Base-by-base conservation (phyloP, 2,797 vertebrate genomes). In the Xerus rutilus region DNA sequence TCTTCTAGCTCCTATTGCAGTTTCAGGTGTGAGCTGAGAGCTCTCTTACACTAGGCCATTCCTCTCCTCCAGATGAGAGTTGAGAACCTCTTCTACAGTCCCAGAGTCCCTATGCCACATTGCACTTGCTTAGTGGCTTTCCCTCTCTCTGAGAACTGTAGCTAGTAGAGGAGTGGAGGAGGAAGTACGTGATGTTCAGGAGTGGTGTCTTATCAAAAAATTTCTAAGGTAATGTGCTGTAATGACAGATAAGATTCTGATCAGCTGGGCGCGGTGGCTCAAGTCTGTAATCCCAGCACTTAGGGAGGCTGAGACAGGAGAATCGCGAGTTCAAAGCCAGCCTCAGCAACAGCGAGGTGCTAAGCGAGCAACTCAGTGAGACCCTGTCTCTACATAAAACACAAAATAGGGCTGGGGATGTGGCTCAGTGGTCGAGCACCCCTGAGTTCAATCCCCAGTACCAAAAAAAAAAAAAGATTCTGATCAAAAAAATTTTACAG, bases 401-500 rank as follows among this genome's bases (percentile, higher is more conserved):
- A n/a, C n/a, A n/a, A n/a, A n/a, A n/a, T n/a, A n/a, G n/a, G n/a
- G n/a, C n/a, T n/a, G n/a, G n/a, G n/a, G n/a, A n/a, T n/a, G n/a
- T n/a, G n/a, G n/a, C n/a, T n/a, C n/a, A n/a, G n/a, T n/a, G n/a
- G n/a, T n/a, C n/a, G n/a, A n/a, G n/a, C n/a, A n/a, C n/a, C n/a
- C n/a, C n/a, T n/a, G n/a, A n/a, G n/a, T n/a, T n/a, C n/a, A n/a
- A n/a, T n/a, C n/a, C n/a, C n/a, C n/a, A n/a, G n/a, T n/a, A n/a
- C n/a, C n/a, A n/a, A n/a, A n/a, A n/a, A n/a, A n/a, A n/a, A n/a
- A n/a, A n/a, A n/a, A 70, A 82, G 15, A 77, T 92, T 81, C 93
- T 81, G 39, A 85, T 96, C 12, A 94, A 95, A 94, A 94, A 94
- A 43, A 93, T 81, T 25, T 43, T 65, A 89, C 18, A 93, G 39